phyloP scores from a whole-genome alignment of 2,113 vertebrate genomes.

The Phoxinus phoxinus region DNA sequence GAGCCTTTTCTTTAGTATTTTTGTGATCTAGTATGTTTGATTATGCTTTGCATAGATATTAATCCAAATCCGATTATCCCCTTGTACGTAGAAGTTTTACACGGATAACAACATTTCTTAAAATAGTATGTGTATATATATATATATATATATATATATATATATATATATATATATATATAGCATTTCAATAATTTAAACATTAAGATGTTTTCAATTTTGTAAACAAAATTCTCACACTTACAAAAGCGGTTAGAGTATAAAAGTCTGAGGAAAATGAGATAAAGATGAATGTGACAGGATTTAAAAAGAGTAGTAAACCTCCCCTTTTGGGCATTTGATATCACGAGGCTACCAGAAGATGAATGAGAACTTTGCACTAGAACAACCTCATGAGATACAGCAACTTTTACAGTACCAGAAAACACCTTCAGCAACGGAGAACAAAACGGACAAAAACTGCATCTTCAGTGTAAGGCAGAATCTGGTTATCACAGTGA shows the following conservation, averaged over 20 bases:
- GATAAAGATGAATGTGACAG: conserved; percentile 21
- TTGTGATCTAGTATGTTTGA: conserved; percentile 53
- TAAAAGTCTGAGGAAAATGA: conserved; percentile 12
- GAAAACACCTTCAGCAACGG: conserved; percentile 31
- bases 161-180: background rate
- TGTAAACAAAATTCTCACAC: conserved; percentile 37
- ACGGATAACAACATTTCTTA: conserved; percentile 27
- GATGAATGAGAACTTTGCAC: background rate
- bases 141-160: background rate
- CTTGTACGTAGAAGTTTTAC: conserved; percentile 66
- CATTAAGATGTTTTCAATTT: conserved; percentile 20
- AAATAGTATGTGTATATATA: conserved; percentile 16
- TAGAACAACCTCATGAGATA: background rate
- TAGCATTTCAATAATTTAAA: conserved; percentile 15
- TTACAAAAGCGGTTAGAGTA: conserved; percentile 32
- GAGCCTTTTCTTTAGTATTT: conserved; percentile 38
- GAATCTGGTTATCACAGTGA: conserved; percentile 76
- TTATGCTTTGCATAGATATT: conserved; percentile 75
- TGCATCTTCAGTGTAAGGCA: conserved; percentile 67
- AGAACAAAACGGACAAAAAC: conserved; percentile 32
- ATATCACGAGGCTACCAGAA: background rate
- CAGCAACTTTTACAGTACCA: conserved; percentile 37
- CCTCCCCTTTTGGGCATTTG: conserved; percentile 39
- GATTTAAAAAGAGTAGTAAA: conserved; percentile 50
- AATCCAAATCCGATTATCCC: conserved; percentile 62